Base-by-base conservation (phyloP, 2,888 invertebrate genomes). In the Lycophotia porphyrea region DNA sequence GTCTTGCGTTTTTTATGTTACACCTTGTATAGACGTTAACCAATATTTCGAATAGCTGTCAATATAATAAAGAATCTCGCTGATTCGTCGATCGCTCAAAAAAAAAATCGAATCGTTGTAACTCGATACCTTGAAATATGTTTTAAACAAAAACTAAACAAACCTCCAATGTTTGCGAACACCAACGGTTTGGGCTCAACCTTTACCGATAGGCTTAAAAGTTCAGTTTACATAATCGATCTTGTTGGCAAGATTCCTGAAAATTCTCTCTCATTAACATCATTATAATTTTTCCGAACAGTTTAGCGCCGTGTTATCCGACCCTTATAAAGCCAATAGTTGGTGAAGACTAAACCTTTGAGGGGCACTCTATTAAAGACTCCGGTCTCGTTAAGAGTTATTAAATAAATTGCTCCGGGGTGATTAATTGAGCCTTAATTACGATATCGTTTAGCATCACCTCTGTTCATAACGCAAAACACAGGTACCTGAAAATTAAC, bases 391-490 rank as follows among this genome's bases (percentile, higher is more conserved):
- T 95, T 95, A 93, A 85, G 91, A 93, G 92, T 93, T 94, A 93
- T 94, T 93, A 93, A 94, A 95, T 94, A 94, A 95, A 95, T 95
- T 93, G 91, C 93, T 90, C 81, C 88, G 85, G 90, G 91, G 90
- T 95, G 95, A 96, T 95, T 96, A 94, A 96, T 96, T 92, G 95
- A 93, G 88, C 91, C 93, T 95, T 96, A 96, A 96, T 96, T 94
- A 94, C 96, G 90, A 89, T 89, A 93, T 93, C 96, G 95, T 92
- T 96, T 95, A 96, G 94, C 93, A 89, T 91, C 92, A 92, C 88
- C 91, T 89, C 90, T 90, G 91, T 92, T 91, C 88, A 91, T 91
- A 93, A 90, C 84, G 74, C 82, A 79, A 88, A 89, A 87, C 84
- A 88, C 88, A 88, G 88, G 84, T 88, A 86, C 76, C 76, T 70